These are phyloP conservation scores for Limnephilus lunatus DNA, from an alignment of 2,888 invertebrate species.

Conservation along the genomic window DNA sequence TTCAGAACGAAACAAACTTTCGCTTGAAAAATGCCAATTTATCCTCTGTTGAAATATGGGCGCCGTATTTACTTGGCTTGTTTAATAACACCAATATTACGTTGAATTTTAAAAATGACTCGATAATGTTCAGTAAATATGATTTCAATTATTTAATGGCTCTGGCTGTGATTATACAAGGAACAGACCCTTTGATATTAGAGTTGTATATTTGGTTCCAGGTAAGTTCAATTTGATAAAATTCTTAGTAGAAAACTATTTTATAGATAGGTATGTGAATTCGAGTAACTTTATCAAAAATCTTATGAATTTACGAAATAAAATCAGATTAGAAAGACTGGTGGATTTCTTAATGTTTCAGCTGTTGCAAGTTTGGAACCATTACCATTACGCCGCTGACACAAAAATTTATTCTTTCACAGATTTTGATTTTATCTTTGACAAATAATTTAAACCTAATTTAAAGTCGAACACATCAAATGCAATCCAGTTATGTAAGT, in stretches of 20 bases:
- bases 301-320: no score
- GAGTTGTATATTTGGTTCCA: constrained; percentile 83
- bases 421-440: no score
- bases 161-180: constrained; percentile 78
- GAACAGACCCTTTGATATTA: constrained; percentile 76
- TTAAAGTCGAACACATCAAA: no score
- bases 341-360: no score
- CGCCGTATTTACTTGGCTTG: constrained; percentile 80
- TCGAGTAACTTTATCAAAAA: no score
- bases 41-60: constrained; percentile 79
- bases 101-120: constrained; percentile 77
- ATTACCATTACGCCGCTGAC: no score
- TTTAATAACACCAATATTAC: constrained; percentile 78
- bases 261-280: not conserved
- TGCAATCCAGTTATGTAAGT: not conserved
- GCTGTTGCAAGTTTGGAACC: no score
- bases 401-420: no score
- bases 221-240: constrained; percentile 67
- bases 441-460: no score
- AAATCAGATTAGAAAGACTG: no score
- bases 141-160: constrained; percentile 82
- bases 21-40: constrained; percentile 76
- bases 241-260: not conserved
- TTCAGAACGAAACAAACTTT: constrained; percentile 82
- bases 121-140: constrained; percentile 78